Conservation (phyloP, 2,797 vertebrate species). For the Mormyrops attenuatus region DNA sequence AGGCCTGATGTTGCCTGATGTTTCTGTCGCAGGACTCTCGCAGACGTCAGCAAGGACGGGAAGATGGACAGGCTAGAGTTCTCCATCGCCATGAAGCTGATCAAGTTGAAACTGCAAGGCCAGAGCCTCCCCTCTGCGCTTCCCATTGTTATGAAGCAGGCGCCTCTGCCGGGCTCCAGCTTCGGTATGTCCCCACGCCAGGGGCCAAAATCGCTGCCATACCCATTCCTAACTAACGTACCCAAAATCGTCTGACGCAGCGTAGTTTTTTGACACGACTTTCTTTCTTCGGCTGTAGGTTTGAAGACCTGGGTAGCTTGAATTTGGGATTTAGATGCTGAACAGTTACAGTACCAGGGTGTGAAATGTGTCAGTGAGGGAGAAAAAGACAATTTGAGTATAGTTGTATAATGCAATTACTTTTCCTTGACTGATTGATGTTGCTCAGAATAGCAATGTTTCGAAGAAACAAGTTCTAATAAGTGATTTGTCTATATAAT, state of each 20-base stretch:
- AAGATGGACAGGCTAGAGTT: slow-evolving; percentile 95
- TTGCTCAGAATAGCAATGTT: not conserved
- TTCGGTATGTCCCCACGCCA: slow-evolving; percentile 65
- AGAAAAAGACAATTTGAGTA: not conserved
- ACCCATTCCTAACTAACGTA: not conserved
- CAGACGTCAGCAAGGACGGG: slow-evolving; percentile 90
- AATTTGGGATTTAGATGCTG: not conserved
- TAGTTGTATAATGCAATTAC: not conserved
- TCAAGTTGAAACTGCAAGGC: slow-evolving; percentile 89
- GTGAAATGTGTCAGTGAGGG: not conserved
- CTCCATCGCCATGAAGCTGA: slow-evolving; percentile 97
- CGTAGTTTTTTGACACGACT: not conserved
- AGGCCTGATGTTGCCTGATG: not conserved
- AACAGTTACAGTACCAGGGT: not conserved
- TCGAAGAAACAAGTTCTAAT: not conserved
- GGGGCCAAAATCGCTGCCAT: not conserved
- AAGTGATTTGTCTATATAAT: not conserved
- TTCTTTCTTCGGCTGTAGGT: not conserved
- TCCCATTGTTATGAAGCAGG: slow-evolving; percentile 89
- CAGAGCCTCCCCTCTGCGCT: slow-evolving; percentile 74
- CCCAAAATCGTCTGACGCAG: not conserved
- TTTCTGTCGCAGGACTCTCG: slow-evolving; percentile 68
- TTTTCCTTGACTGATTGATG: not conserved
- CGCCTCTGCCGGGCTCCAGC: slow-evolving; percentile 66
- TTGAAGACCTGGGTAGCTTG: not conserved